A percentile compares a stretch with the other conserved stretches of the same genome.
phyloP scores from a whole-genome alignment of 2,797 vertebrate species.

The Anas flavirostris region DNA sequence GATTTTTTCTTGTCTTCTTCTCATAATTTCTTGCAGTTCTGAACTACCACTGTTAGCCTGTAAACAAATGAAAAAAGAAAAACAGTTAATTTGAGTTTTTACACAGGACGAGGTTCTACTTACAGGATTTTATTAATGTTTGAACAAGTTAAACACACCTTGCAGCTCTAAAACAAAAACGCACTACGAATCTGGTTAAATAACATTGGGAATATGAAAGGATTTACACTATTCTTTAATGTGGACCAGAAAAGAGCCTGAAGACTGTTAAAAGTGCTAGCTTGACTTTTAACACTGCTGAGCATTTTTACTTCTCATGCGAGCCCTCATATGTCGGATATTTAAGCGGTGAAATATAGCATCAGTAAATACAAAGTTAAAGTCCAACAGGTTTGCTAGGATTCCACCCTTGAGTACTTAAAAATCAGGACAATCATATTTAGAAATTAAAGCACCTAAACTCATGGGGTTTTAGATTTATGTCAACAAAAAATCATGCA shows the following conservation, averaged over 20 bases:
- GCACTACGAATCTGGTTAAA: background rate
- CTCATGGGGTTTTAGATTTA: background rate
- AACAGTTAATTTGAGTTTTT: background rate
- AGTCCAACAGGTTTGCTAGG: background rate
- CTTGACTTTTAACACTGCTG: background rate
- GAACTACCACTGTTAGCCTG: constrained; percentile 86
- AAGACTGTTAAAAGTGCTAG: background rate
- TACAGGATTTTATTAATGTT: background rate
- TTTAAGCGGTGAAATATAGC: background rate
- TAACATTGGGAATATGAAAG: background rate
- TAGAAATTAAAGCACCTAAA: background rate
- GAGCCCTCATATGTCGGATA: background rate
- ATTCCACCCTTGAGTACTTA: background rate
- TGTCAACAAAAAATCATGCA: background rate
- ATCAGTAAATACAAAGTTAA: background rate
- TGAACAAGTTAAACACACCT: background rate
- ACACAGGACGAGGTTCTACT: background rate
- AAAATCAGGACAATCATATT: background rate
- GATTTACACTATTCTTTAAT: background rate
- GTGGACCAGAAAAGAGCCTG: background rate
- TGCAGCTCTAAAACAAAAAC: background rate
- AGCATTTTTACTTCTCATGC: background rate
- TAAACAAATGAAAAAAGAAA: background rate
- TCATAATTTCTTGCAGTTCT: constrained; percentile 96
- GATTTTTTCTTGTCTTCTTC: constrained; percentile 94